Evolutionary conservation across 2,113 vertebrate species (phyloP).

Genomic region (Xenopus tropicalis): DNA sequence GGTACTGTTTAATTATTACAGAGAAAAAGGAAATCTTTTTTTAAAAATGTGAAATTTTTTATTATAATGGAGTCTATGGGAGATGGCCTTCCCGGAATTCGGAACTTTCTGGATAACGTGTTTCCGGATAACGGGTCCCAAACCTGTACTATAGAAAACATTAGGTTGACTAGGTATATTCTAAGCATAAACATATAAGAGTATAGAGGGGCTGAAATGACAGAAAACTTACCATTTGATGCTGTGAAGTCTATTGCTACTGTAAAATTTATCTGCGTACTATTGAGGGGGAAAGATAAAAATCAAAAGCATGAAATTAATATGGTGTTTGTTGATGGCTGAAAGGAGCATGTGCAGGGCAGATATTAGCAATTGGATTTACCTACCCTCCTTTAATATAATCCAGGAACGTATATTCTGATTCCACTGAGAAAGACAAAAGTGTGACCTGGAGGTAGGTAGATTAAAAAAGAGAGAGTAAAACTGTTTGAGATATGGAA

Average conservation of each 20-base stretch:
- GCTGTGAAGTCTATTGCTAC: conserved; percentile 96
- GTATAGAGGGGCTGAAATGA: not conserved
- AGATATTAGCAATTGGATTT: not conserved
- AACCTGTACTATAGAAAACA: not conserved
- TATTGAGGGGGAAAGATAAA: conserved; percentile 45
- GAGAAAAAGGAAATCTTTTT: too few relatives aligned
- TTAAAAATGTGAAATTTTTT: too few relatives aligned
- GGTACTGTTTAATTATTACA: too few relatives aligned
- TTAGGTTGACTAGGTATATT: too few relatives aligned
- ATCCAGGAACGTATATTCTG: conserved; percentile 89
- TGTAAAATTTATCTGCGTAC: conserved; percentile 95
- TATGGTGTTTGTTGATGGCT: not conserved
- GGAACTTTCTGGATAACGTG: too few relatives aligned
- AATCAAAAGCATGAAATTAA: not conserved
- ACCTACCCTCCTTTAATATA: conserved; percentile 96
- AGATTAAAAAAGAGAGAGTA: not conserved
- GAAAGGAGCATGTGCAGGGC: too few relatives aligned
- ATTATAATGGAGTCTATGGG: too few relatives aligned
- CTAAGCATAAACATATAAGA: not conserved
- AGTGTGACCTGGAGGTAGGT: conserved; percentile 77
- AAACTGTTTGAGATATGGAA: too few relatives aligned
- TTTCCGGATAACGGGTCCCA: too few relatives aligned
- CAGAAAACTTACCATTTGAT: conserved; percentile 86
- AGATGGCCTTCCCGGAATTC: too few relatives aligned
- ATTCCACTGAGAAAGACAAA: conserved; percentile 88